phyloP scores from a whole-genome alignment of 2,888 invertebrate species.

The Helobdella robusta region DNA sequence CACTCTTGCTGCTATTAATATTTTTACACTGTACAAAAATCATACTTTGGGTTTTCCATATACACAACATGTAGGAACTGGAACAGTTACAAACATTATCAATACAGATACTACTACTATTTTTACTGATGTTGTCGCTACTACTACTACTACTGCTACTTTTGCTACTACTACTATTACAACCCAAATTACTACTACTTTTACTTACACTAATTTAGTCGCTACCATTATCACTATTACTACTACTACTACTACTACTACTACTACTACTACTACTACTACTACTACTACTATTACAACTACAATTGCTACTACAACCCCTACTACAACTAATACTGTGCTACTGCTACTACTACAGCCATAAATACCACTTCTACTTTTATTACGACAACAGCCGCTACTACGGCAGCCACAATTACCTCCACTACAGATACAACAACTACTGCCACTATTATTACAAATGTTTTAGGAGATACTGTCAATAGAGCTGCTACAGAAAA shows the following conservation, averaged over 20 bases:
- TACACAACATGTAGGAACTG: too few relatives aligned
- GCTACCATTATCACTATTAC: constrained; percentile 33
- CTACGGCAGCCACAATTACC: constrained; percentile 33
- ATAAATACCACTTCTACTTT: constrained; percentile 31
- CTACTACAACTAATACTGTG: constrained; percentile 18
- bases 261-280: constrained; percentile 31
- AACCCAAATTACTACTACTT: constrained; percentile 34
- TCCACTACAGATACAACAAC: constrained; percentile 34
- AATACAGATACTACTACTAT: constrained; percentile 31
- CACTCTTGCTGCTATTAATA: constrained; percentile 34
- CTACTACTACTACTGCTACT: constrained; percentile 25
- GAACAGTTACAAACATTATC: too few relatives aligned
- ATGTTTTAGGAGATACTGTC: constrained; percentile 29
- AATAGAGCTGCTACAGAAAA: constrained; percentile 26
- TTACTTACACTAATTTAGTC: constrained; percentile 33
- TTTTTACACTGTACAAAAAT: too few relatives aligned
- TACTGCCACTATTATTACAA: constrained; percentile 33
- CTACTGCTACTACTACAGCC: constrained; percentile 28
- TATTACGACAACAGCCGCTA: constrained; percentile 34
- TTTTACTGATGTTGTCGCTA: constrained; percentile 27
- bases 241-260: constrained; percentile 35
- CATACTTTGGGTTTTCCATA: too few relatives aligned
- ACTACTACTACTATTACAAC: constrained; percentile 29
- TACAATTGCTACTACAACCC: too few relatives aligned
- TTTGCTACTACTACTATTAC: constrained; percentile 33